phyloP scores from a whole-genome alignment of 2,888 invertebrate genomes.

The Herminia tarsipennalis region DNA sequence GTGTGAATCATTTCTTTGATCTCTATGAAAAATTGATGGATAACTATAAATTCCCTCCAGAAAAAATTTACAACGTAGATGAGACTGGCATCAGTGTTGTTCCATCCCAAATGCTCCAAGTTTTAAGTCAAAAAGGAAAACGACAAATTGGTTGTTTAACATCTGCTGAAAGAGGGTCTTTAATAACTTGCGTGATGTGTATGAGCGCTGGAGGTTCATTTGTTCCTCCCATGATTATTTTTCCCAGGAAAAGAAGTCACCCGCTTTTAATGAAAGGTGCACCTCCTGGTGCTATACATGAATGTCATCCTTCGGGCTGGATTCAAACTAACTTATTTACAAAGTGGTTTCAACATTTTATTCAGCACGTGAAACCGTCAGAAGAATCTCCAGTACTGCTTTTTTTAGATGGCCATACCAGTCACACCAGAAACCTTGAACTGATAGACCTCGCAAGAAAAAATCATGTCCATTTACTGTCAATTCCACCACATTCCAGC shows the following conservation, averaged over 20 bases:
- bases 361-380: conserved; percentile 30
- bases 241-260: no score
- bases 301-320: conserved; percentile 47
- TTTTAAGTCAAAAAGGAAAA: conserved; percentile 30
- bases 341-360: conserved; percentile 37
- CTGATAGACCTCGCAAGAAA: no score
- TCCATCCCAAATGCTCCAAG: conserved; percentile 35
- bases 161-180: conserved; percentile 43
- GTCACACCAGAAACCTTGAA: conserved; percentile 49
- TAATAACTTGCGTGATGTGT: no score
- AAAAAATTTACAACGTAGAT: conserved; percentile 8
- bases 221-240: conserved; percentile 38
- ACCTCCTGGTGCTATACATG: no score
- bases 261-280: no score
- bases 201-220: conserved; percentile 42
- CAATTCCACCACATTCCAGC: no score
- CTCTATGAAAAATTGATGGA: not conserved
- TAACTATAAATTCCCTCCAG: not conserved
- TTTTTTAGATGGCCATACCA: conserved; percentile 42
- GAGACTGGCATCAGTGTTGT: conserved; percentile 36
- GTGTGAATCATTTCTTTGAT: not conserved
- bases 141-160: conserved; percentile 30
- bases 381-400: conserved; percentile 31
- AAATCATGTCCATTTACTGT: no score
- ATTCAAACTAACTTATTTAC: conserved; percentile 45